phyloP scores from a whole-genome alignment of 2,888 invertebrate species.

The Cetonia aurata region DNA sequence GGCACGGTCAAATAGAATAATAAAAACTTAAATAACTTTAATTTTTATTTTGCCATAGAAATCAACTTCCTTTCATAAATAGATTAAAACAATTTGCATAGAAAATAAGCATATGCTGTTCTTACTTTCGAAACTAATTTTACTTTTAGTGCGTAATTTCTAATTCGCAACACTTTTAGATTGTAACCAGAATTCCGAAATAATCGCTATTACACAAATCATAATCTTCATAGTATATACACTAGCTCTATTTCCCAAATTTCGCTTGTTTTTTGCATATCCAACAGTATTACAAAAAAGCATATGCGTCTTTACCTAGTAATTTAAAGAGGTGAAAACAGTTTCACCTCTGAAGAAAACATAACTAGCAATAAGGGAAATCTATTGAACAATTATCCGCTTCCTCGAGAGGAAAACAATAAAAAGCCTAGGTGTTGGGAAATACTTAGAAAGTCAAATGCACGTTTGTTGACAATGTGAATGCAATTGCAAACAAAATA shows the following conservation, averaged over 20 bases:
- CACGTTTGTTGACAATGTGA: slow-evolving; percentile 36
- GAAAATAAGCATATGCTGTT: slow-evolving; percentile 41
- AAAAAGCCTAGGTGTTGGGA: slow-evolving; percentile 20
- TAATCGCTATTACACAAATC: neutral
- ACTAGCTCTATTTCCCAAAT: neutral
- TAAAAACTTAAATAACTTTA: neutral
- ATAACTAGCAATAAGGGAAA: neutral
- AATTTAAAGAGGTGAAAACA: neutral
- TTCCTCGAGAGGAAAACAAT: slow-evolving; percentile 16
- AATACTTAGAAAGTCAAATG: slow-evolving; percentile 39
- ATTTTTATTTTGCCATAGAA: neutral
- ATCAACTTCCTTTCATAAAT: too few relatives aligned
- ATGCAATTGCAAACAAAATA: slow-evolving; percentile 39
- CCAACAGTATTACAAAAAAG: neutral
- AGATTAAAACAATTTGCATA: neutral
- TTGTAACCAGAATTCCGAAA: neutral
- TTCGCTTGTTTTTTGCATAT: neutral
- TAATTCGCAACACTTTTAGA: slow-evolving; percentile 10
- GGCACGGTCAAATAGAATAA: too few relatives aligned
- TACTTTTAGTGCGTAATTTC: slow-evolving; percentile 41
- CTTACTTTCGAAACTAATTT: slow-evolving; percentile 45
- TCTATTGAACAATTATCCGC: slow-evolving; percentile 2
- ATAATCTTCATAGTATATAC: neutral
- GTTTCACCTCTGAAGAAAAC: neutral
- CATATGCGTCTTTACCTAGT: neutral